Conservation (phyloP, 1,140 invertebrate genomes). For the Drosophila orena region DNA sequence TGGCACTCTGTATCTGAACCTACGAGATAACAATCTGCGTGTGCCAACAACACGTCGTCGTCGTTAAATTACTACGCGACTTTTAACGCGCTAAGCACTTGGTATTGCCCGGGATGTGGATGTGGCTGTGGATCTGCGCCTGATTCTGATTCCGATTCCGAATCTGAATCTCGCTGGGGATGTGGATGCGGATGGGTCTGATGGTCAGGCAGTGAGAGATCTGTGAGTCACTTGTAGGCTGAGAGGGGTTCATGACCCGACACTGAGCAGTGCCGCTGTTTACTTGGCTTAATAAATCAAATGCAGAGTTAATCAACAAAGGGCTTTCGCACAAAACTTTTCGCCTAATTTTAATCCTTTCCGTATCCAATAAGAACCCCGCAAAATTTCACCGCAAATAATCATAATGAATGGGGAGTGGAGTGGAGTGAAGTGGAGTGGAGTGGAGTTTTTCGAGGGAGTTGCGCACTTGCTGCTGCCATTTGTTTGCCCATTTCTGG, state of each 20-base stretch:
- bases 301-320: constrained; percentile 82
- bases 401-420: constrained; percentile 75
- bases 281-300: constrained; percentile 78
- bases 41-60: constrained; percentile 73
- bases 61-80: constrained; percentile 81
- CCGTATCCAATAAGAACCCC: constrained; percentile 76
- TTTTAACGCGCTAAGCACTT: constrained; percentile 76
- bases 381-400: constrained; percentile 83
- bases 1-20: constrained; percentile 55
- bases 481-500: constrained; percentile 48
- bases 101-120: constrained; percentile 14
- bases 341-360: constrained; percentile 84
- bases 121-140: constrained; percentile 15
- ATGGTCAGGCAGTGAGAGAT: constrained; percentile 18
- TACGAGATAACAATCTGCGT: constrained; percentile 69
- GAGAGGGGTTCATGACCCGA: constrained; percentile 63
- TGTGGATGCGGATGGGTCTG: constrained; percentile 26
- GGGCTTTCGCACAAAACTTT: constrained; percentile 61
- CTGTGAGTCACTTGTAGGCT: constrained; percentile 26
- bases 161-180: constrained; percentile 5
- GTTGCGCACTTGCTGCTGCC: constrained; percentile 15
- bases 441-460: not conserved
- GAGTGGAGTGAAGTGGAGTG: not conserved
- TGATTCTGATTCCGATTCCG: not conserved
- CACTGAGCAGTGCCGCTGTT: constrained; percentile 52